phyloP scores from a whole-genome alignment of 2,888 invertebrate species.

The Oscheius sp. region DNA sequence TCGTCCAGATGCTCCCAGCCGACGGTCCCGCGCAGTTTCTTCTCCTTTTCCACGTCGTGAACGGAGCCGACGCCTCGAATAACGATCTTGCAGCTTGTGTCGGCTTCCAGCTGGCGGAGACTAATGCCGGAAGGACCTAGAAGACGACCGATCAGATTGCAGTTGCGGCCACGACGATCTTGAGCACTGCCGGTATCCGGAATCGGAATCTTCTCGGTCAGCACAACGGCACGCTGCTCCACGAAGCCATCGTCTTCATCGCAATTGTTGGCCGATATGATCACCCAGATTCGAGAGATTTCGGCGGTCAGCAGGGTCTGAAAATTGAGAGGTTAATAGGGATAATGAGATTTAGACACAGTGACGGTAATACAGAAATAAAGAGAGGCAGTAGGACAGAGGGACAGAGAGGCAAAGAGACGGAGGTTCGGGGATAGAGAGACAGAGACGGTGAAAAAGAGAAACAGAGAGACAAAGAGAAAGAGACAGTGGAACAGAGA shows the following conservation, averaged over 20 bases:
- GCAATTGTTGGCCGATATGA: neutral
- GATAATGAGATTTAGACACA: too few species aligned
- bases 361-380: too few species aligned
- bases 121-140: constrained; percentile 67
- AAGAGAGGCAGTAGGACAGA: too few species aligned
- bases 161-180: neutral
- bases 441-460: too few species aligned
- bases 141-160: constrained; percentile 51
- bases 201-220: neutral
- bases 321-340: neutral
- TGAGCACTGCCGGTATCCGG: neutral
- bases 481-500: too few species aligned
- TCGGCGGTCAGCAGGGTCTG: neutral
- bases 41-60: constrained; percentile 54
- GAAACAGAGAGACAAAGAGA: too few species aligned
- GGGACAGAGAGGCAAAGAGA: too few species aligned
- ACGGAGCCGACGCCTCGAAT: constrained; percentile 65
- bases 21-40: constrained; percentile 49
- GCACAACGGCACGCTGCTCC: neutral
- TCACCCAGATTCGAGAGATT: neutral
- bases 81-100: constrained; percentile 57
- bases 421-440: too few species aligned
- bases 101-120: constrained; percentile 62
- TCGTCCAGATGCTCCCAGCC: constrained; percentile 67
- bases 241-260: neutral